These are phyloP conservation scores for Drosophila miranda DNA, from an alignment of 1,140 invertebrate species.

Conservation along the genomic window DNA sequence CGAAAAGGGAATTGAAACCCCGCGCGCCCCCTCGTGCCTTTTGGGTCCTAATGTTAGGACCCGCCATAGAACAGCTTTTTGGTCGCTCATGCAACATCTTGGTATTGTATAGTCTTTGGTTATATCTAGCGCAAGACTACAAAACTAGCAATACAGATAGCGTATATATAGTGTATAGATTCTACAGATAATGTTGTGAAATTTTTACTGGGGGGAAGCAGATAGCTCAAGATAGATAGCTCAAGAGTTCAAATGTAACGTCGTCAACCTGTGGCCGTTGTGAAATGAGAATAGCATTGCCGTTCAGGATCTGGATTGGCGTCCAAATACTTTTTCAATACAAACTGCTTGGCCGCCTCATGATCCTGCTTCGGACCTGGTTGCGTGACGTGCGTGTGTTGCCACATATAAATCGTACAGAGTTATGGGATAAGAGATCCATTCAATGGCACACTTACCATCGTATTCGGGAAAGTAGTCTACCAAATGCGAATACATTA, in stretches of 20 bases:
- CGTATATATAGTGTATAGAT: no score
- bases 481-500: constrained; percentile 99
- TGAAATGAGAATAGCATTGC: constrained; percentile 99
- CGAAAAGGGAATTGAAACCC: no score
- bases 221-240: constrained; percentile 3
- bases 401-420: constrained; percentile 19
- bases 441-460: constrained; percentile 85
- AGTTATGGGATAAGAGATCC: background rate
- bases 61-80: no score
- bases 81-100: no score
- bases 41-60: no score
- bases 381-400: background rate
- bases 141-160: constrained; percentile 8
- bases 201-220: background rate
- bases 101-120: no score
- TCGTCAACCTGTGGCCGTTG: constrained; percentile 93
- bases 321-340: constrained; percentile 90
- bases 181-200: constrained; percentile 17
- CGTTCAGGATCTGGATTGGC: constrained; percentile 98
- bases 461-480: constrained; percentile 99
- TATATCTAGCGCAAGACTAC: constrained; percentile 45
- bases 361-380: constrained; percentile 97
- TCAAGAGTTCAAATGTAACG: background rate
- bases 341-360: constrained; percentile 95
- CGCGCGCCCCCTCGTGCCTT: no score